Evolutionary conservation across 1,140 invertebrate species (phyloP).

Genomic region (Rhopalosiphum maidis): DNA sequence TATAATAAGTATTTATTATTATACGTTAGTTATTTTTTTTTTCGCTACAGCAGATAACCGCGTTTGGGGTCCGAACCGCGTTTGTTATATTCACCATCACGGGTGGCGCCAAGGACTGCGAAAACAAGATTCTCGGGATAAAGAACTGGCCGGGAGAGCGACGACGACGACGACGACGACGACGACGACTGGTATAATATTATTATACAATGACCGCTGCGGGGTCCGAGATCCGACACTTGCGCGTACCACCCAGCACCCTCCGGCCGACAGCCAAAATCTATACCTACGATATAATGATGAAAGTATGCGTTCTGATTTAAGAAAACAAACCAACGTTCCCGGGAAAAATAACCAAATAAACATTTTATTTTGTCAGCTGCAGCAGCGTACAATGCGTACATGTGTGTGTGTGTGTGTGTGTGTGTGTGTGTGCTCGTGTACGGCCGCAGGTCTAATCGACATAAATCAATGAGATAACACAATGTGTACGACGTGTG

Average conservation of each 20-base stretch:
- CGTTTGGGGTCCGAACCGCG: constrained; percentile 40
- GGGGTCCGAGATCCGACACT: neutral
- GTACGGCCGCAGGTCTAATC: neutral
- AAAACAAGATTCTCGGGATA: constrained; percentile 43
- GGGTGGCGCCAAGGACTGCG: constrained; percentile 44
- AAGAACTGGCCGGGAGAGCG: neutral
- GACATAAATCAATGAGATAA: neutral
- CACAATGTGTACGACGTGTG: neutral
- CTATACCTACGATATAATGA: neutral
- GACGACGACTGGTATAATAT: neutral
- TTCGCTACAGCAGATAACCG: neutral
- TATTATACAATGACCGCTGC: neutral
- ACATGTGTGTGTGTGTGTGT: neutral
- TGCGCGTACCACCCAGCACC: neutral
- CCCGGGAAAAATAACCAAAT: neutral
- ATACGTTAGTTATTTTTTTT: constrained; percentile 8
- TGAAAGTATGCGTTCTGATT: neutral
- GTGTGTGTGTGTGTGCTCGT: neutral
- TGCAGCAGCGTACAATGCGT: neutral
- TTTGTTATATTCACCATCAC: constrained; percentile 25
- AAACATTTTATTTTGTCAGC: constrained; percentile 29
- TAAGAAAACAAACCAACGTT: constrained; percentile 34
- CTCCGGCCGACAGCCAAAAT: neutral
- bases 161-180: neutral
- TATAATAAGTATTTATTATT: neutral